phyloP scores from a whole-genome alignment of 1,140 invertebrate species.

The Caenorhabditis remanei region DNA sequence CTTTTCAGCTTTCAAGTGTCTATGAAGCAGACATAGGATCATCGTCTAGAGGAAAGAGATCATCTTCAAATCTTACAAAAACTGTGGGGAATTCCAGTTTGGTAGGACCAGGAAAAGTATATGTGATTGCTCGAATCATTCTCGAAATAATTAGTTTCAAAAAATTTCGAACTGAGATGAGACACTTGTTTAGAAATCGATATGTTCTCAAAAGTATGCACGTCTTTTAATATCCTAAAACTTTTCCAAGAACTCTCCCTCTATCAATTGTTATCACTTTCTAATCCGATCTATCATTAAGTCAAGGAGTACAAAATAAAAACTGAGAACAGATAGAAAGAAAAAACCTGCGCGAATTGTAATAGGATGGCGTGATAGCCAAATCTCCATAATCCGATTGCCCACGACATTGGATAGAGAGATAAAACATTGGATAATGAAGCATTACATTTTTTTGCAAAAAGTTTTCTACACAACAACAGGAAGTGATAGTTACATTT shows the following conservation, averaged over 20 bases:
- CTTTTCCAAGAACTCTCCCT: not conserved
- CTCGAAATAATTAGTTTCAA: not conserved
- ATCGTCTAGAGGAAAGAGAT: not conserved
- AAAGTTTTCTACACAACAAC: not conserved
- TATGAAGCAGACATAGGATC: not conserved
- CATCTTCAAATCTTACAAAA: not conserved
- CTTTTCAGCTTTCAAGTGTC: not conserved
- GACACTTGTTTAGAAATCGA: not conserved
- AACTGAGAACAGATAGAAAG: not conserved
- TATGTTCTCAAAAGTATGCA: too few relatives aligned
- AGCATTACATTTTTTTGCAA: constrained; percentile 39
- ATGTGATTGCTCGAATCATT: too few relatives aligned
- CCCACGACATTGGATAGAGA: not conserved
- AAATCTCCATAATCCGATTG: constrained; percentile 50
- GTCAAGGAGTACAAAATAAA: not conserved
- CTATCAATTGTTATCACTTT: not conserved
- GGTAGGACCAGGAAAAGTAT: too few relatives aligned
- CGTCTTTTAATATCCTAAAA: not conserved
- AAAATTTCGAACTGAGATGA: not conserved
- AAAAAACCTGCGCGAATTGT: not conserved
- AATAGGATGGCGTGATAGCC: constrained; percentile 14
- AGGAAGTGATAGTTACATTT: not conserved
- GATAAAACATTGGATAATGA: constrained; percentile 11
- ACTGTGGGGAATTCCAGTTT: not conserved
- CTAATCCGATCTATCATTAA: constrained; percentile 10